A percentile compares a stretch with the other conserved stretches of the same genome.
Conservation (phyloP, 2,888 invertebrate species). For the Tuta absoluta region DNA sequence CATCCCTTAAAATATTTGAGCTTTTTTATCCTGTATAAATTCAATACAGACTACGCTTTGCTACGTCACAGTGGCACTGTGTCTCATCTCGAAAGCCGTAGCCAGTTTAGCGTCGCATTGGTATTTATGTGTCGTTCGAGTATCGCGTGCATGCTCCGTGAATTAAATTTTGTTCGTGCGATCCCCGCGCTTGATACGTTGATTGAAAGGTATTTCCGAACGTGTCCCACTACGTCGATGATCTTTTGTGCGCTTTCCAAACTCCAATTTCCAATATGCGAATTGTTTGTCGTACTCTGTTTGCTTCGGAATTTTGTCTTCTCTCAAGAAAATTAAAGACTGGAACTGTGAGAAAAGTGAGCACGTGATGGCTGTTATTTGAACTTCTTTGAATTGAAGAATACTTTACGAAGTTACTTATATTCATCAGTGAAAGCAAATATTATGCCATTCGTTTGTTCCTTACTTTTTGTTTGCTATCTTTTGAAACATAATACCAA, state of each 20-base stretch:
- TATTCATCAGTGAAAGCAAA: not conserved
- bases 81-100: not conserved
- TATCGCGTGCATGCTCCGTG: slow-evolving; percentile 55
- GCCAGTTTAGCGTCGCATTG: slow-evolving; percentile 49
- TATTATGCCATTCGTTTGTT: not conserved
- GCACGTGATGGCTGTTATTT: not conserved
- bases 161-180: slow-evolving; percentile 61
- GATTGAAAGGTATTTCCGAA: slow-evolving; percentile 67
- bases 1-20: no score
- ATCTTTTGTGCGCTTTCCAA: slow-evolving; percentile 32
- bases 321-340: slow-evolving; percentile 15
- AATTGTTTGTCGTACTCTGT: slow-evolving; percentile 13
- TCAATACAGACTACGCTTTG: not conserved
- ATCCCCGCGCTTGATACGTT: slow-evolving; percentile 55
- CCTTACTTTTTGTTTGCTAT: not conserved
- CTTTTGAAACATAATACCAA: no score
- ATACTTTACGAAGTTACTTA: not conserved
- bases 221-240: slow-evolving; percentile 41
- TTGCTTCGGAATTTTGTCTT: slow-evolving; percentile 9
- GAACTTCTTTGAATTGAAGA: slow-evolving; percentile 6
- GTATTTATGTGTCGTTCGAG: slow-evolving; percentile 58
- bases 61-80: not conserved
- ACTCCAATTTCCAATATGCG: slow-evolving; percentile 26
- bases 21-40: no score
- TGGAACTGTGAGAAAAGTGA: not conserved